Evolutionary conservation across 2,113 vertebrate species (phyloP).

Genomic region (Neolamprologus devosi): DNA sequence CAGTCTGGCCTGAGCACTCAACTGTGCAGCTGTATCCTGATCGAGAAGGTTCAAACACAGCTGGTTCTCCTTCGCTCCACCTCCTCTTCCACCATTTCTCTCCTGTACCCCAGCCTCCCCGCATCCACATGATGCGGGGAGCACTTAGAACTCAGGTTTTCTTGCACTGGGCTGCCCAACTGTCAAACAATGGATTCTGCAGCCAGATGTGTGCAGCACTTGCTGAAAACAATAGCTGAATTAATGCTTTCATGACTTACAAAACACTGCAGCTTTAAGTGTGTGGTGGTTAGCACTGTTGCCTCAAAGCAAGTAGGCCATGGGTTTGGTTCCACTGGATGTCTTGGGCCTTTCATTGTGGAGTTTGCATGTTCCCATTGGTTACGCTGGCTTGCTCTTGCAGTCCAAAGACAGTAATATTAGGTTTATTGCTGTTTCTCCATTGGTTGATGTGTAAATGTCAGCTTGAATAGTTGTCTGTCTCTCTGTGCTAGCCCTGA

Average conservation of each 20-base stretch:
- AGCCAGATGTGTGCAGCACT: neutral
- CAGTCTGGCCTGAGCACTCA: neutral
- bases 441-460: neutral
- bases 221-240: neutral
- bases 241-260: neutral
- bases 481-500: neutral
- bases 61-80: slow-evolving; percentile 14
- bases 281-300: neutral
- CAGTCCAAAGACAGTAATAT: neutral
- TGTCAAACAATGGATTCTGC: neutral
- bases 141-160: slow-evolving; percentile 1
- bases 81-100: neutral
- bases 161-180: neutral
- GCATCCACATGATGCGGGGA: slow-evolving; percentile 4
- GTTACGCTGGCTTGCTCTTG: neutral
- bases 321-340: neutral
- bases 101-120: neutral
- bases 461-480: neutral
- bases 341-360: neutral
- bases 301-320: neutral
- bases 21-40: slow-evolving; percentile 30
- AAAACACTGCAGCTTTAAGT: neutral
- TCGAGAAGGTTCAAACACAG: neutral
- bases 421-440: neutral
- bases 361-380: neutral